Evolutionary conservation across 2,113 vertebrate species (phyloP), one percentile per base, ranked within the genome.

Genomic region (Andinoacara biseriatus): DNA sequence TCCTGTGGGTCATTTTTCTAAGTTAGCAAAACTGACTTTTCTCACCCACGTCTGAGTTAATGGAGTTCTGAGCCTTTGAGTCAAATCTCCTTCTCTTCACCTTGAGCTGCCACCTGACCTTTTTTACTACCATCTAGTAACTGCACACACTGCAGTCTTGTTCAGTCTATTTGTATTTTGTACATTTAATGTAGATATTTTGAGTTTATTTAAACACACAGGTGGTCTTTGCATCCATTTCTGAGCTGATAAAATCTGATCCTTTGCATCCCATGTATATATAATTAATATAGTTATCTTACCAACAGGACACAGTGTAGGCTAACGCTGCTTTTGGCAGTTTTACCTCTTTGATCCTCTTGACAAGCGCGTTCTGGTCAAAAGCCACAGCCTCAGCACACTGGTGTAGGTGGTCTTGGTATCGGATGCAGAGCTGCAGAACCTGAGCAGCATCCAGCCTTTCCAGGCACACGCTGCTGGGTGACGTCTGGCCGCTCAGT

Each of bases 361-460:
- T 99, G 67, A 99, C 97, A 14, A 99, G 94, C 1, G 97, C 98
- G 0, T 99, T 99, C 96, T 99, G 98, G 91, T 99, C 98, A 11
- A 99, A 99, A 81, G 98, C 96, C 46, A 99, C 98, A 0, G 98
- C 98, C 93, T 99, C 98, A 0, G 98, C 98, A 3, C 98, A 99
- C 93, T 99, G 98, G 56, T 99, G 98, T 2, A 99, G 96, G 78
- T 99, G 98, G 14, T 98, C 97, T 88, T 99, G 98, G 90, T 99
- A 99, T 0, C 98, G 96, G 24, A 97, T 84, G 69, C 98, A 99
- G 17, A 99, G 95, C 92, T 99, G 98, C 80, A 99, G 92, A 78
- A 99, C 97, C 91, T 99, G 97, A 80, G 96, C 95, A 0, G 97
- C 94, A 60, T 99, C 98, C 91, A 99, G 86, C 76, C 97, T 96